Percentiles rank a stretch among this genome's conserved stretches.
Conservation (phyloP, 2,888 invertebrate genomes). For the Papilio demoleus region DNA sequence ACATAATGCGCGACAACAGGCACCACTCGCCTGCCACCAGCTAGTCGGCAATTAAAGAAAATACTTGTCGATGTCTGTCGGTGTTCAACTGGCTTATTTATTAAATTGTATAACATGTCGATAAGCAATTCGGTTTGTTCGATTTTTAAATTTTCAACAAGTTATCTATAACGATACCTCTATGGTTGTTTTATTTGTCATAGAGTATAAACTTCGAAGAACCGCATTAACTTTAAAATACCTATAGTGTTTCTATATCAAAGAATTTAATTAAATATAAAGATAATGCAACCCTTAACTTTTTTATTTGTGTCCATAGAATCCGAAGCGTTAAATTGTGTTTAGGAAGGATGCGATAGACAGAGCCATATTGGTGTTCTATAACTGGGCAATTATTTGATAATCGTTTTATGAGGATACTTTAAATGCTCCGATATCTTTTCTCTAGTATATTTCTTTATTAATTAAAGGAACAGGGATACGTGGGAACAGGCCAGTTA, state of each 20-base stretch:
- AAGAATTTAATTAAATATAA: not conserved
- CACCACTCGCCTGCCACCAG: slow-evolving; percentile 51
- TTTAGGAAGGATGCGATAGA: slow-evolving; percentile 66
- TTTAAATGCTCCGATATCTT: slow-evolving; percentile 73
- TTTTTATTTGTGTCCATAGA: slow-evolving; percentile 54
- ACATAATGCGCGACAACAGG: slow-evolving; percentile 54
- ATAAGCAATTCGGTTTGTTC: slow-evolving; percentile 38
- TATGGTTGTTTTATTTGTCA: not conserved
- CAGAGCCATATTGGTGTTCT: slow-evolving; percentile 59
- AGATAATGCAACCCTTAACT: slow-evolving; percentile 42
- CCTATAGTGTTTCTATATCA: not conserved
- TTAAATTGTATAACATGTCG: slow-evolving; percentile 48
- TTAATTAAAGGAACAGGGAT: slow-evolving; percentile 76
- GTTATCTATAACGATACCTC: slow-evolving; percentile 6
- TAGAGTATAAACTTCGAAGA: not conserved
- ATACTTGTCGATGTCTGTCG: slow-evolving; percentile 48
- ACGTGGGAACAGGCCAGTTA: slow-evolving; percentile 71
- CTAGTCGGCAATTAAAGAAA: slow-evolving; percentile 61
- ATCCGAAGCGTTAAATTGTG: slow-evolving; percentile 74
- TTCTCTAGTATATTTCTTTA: slow-evolving; percentile 70
- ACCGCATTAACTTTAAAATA: not conserved
- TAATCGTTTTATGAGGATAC: slow-evolving; percentile 80
- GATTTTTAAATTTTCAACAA: slow-evolving; percentile 37
- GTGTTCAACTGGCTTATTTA: slow-evolving; percentile 52
- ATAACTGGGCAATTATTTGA: slow-evolving; percentile 72